Evolutionary conservation across 1,140 invertebrate genomes (phyloP).

Genomic region (Chionoecetes opilio): DNA sequence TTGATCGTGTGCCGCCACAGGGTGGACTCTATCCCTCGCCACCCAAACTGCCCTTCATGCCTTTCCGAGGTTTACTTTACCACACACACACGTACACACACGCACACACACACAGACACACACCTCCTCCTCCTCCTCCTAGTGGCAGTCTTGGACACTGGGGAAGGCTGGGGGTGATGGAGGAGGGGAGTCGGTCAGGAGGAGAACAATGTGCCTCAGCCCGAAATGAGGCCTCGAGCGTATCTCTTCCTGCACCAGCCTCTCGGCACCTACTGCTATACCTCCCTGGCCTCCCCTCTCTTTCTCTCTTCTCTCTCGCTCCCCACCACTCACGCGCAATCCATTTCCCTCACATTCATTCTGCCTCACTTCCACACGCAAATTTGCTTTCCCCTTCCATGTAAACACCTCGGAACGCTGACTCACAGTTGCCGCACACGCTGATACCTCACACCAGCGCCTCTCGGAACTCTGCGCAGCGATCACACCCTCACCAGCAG

Average conservation of each 20-base stretch:
- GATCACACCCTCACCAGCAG: background rate
- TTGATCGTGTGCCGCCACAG: too few relatives aligned
- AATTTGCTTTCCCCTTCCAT: background rate
- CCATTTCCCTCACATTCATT: background rate
- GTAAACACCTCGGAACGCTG: background rate
- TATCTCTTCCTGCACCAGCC: background rate
- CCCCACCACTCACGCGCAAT: slow-evolving; percentile 7
- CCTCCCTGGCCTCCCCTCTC: background rate
- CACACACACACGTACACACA: background rate
- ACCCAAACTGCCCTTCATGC: background rate
- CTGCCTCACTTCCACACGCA: background rate
- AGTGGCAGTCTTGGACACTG: background rate
- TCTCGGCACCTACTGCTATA: background rate
- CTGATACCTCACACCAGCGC: background rate
- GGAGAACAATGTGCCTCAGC: slow-evolving; percentile 1
- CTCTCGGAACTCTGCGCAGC: background rate
- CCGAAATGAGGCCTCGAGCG: background rate
- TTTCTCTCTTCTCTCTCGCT: background rate
- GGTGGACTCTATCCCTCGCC: too few relatives aligned
- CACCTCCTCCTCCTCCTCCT: background rate
- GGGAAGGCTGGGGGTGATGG: background rate
- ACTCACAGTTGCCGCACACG: background rate
- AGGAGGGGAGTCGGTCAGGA: background rate
- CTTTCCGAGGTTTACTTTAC: background rate
- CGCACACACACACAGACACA: background rate